Conservation (phyloP, 2,113 vertebrate genomes). For the Coturnix japonica region DNA sequence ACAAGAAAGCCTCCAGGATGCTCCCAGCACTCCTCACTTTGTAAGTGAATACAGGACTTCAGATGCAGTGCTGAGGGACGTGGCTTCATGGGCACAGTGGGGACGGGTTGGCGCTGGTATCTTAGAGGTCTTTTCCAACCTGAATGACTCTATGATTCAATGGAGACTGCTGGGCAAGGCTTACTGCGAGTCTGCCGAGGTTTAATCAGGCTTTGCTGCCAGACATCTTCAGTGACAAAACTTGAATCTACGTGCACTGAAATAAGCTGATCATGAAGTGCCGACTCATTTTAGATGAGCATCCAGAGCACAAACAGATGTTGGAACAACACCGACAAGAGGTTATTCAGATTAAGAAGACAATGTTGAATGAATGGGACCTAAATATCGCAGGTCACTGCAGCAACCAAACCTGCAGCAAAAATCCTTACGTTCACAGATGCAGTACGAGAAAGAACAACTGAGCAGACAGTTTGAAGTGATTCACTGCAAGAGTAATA, state of each 20-base stretch:
- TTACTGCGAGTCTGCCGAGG: not conserved
- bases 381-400: not conserved
- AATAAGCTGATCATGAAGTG: not conserved
- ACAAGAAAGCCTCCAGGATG: not conserved
- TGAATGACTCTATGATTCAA: not conserved
- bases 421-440: not conserved
- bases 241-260: not conserved
- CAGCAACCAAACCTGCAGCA: slow-evolving; percentile 2
- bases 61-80: too few relatives aligned
- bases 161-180: slow-evolving; percentile 27
- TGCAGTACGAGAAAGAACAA: not conserved
- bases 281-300: not conserved
- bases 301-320: not conserved
- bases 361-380: not conserved
- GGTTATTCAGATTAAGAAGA: not conserved
- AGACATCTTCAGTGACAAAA: not conserved
- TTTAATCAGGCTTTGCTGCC: not conserved
- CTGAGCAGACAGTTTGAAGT: not conserved
- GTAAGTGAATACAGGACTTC: slow-evolving; percentile 7
- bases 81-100: too few relatives aligned
- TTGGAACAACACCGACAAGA: accelerated
- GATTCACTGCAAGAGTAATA: not conserved
- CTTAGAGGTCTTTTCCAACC: too few relatives aligned
- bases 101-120: too few relatives aligned
- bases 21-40: not conserved